Base-by-base conservation (phyloP, 1,140 invertebrate species). In the Gryon sp. region DNA sequence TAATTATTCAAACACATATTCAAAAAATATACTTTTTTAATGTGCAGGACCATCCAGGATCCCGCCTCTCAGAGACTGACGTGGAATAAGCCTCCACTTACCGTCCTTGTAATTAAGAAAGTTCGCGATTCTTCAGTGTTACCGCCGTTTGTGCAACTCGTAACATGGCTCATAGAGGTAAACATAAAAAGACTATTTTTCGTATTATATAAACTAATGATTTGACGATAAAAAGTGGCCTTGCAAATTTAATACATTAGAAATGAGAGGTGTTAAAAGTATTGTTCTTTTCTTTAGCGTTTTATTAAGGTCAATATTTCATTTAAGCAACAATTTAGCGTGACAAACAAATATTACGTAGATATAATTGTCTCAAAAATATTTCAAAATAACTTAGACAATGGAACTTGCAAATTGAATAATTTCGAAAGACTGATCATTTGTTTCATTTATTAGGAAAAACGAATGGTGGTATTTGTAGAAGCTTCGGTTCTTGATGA, bases 71-170 rank as follows among this genome's bases (percentile, higher is more conserved):
- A 99, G 90, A 92, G 97, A 78, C 89, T 99, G 76, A 98, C 95
- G 8, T 99, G 98, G 98, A 96, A 97, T 91, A 98, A 98, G 87
- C 94, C 96, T 22, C 97, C 97, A 0, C 90, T 98, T 15, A 96
- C 95, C 1, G 97, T 98, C 59, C 91, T 99, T 53, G 96, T 99
- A 28, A 97, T 99, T 83, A 98, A 98, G 87, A 99, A 99, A 86
- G 94, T 97, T 19, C 93, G 96, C 84, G 98, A 99, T 89, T 93
- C 93, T 0, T 92, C 93, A 12, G 96, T 99, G 9, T 89, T 98
- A 28, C 91, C 93, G 40, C 96, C 97, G 0, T 99, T 98, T 87
- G 94, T 97, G 19, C 94, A 98, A 79, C 92, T 99, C n/a, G 95
- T 98, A 6, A 92, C 93, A 82, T 99, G 97, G 97, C 91, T 99